These are phyloP conservation scores for Sussaba pulchella DNA, from an alignment of 2,888 invertebrate species.

Conservation along the genomic window DNA sequence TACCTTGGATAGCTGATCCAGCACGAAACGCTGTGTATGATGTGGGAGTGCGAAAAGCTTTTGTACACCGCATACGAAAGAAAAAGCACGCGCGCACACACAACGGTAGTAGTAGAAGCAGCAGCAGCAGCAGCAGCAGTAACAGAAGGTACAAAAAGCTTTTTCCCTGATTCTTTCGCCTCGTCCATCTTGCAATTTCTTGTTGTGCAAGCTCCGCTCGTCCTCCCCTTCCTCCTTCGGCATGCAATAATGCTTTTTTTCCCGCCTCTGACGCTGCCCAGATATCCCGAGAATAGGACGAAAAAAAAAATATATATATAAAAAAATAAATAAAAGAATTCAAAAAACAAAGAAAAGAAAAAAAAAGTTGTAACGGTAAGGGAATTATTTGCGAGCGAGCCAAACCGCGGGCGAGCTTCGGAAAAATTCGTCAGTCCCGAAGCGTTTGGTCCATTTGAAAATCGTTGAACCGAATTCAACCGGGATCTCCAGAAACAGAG, in stretches of 20 bases:
- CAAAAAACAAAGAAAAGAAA: too few relatives aligned
- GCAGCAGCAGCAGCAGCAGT: not conserved
- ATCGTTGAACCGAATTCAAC: constrained; percentile 16
- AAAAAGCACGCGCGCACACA: constrained; percentile 16
- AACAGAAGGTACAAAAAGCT: constrained; percentile 7
- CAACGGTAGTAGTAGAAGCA: not conserved
- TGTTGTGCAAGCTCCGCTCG: constrained; percentile 37
- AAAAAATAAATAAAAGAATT: not conserved
- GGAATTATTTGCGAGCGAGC: constrained; percentile 58
- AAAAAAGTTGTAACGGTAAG: constrained; percentile 5
- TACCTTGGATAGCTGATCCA: not conserved
- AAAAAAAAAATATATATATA: constrained; percentile 29
- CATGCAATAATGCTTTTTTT: constrained; percentile 51
- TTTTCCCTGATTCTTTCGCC: constrained; percentile 33
- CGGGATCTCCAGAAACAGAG: constrained; percentile 5
- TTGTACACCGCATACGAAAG: not conserved
- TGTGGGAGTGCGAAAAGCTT: not conserved
- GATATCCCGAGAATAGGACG: constrained; percentile 23
- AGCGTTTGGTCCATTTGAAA: constrained; percentile 33
- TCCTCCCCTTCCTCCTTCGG: constrained; percentile 47
- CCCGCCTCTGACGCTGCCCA: constrained; percentile 27
- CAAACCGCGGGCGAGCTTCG: constrained; percentile 62
- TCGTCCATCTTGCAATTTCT: constrained; percentile 20
- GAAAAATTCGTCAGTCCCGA: constrained; percentile 16
- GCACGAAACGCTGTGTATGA: not conserved